A percentile compares a stretch with the other conserved stretches of the same genome.
Evolutionary conservation across 2,113 vertebrate species (phyloP).

Genomic region (Heterocephalus glaber): DNA sequence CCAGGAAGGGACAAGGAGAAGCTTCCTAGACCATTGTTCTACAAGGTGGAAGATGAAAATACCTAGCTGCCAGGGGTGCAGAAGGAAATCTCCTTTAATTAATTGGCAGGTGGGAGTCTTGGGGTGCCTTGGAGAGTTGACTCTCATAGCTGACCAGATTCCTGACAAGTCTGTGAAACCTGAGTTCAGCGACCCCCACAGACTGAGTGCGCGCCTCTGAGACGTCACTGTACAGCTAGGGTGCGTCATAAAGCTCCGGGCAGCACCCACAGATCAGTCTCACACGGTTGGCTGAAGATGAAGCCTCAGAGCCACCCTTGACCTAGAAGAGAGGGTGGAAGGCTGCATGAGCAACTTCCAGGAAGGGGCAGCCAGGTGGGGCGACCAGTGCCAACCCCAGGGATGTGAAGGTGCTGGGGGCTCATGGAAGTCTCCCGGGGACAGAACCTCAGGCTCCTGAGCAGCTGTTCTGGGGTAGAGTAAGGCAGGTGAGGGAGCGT

Average conservation of each 20-base stretch:
- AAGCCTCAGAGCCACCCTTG: background rate
- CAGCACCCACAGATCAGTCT: background rate
- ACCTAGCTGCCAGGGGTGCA: background rate
- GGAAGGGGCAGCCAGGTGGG: background rate
- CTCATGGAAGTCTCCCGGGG: background rate
- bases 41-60: background rate
- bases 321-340: background rate
- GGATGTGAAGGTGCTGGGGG: background rate
- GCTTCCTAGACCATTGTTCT: background rate
- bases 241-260: background rate
- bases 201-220: background rate
- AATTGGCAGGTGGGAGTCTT: background rate
- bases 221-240: background rate
- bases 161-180: background rate
- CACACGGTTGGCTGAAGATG: background rate
- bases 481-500: rapidly evolving
- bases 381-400: background rate
- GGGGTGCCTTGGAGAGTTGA: background rate
- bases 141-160: background rate
- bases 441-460: background rate
- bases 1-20: background rate
- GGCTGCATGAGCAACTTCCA: background rate
- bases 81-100: background rate
- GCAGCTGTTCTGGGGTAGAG: background rate
- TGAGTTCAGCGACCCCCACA: no score